Evolutionary conservation across 2,797 vertebrate species (phyloP).

Genomic region (Sphenodon punctatus): DNA sequence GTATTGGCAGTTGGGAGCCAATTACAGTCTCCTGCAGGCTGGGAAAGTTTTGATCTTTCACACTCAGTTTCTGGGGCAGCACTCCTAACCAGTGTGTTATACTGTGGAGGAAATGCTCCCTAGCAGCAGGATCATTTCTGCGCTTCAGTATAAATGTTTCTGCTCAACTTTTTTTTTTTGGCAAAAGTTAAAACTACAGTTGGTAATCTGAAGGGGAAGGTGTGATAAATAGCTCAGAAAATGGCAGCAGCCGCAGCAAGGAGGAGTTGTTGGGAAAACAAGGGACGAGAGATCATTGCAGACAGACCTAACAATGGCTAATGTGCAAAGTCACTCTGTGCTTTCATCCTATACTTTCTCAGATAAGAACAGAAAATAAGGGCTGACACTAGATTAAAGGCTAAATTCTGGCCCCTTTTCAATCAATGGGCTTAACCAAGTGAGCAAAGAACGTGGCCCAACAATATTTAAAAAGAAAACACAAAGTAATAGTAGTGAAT

Average conservation of each 20-base stretch:
- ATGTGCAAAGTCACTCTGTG: too few species aligned
- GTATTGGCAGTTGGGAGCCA: not conserved
- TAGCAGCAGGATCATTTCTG: not conserved
- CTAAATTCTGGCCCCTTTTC: too few species aligned
- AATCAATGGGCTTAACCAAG: too few species aligned
- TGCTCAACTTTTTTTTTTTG: not conserved
- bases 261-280: too few species aligned
- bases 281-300: too few species aligned
- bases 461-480: not conserved
- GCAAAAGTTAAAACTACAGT: not conserved
- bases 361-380: too few species aligned
- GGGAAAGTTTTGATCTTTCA: not conserved
- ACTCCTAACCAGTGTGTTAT: not conserved
- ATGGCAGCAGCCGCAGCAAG: not conserved
- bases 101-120: not conserved
- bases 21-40: not conserved
- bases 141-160: not conserved
- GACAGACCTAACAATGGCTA: too few species aligned
- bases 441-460: too few species aligned
- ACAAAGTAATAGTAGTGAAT: not conserved
- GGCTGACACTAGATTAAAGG: too few species aligned
- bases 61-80: not conserved
- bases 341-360: too few species aligned
- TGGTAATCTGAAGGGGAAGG: not conserved
- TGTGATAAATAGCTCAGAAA: not conserved